Base-by-base conservation (phyloP, 2,113 vertebrate genomes). In the Lucifuga dentata region DNA sequence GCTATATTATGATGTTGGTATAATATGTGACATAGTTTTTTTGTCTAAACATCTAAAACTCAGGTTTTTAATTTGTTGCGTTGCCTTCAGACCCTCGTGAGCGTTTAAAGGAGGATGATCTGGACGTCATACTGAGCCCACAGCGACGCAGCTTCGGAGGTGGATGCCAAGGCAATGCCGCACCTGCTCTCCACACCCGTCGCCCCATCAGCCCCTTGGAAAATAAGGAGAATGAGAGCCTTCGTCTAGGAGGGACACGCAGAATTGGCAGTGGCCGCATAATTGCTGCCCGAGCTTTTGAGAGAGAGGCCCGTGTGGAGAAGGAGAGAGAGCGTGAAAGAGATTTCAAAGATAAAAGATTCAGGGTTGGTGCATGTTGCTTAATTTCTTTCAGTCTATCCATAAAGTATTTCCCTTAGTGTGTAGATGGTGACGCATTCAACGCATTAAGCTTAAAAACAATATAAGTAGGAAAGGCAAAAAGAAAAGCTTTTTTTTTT, bases 111-210 rank as follows among this genome's bases (percentile, higher is more conserved):
- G 98, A 99, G 66, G 98, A 98, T 69, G 98, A 99, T 80, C 72
- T 99, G 80, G 97, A 99, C 63, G 96, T 99, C 16, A 88, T 99
- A 45, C 91, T 99, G 41, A 99, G 97, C 78, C 97, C 97, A 0
- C 97, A 99, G 74, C 92, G 98, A 39, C 94, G 98, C n/a, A 99
- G 97, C 82, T 98, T 99, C 77, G 97, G 97, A 4, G 94, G 97
- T 0, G 98, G 98, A 72, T 99, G 98, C 52, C 96, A 98, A 0
- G 98, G 96, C 20, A 93, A 70, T 15, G 86, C 82, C 35, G 93
- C 88, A 0, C 92, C 94, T 0, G 86, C 92, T 0, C 68, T 92
- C 2, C 90, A 94, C 36, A 83, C 91, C n/a, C 95, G 96, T 0
- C 93, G 93, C 21, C 92, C 96, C 0, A 91, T 95, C 51, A 98